Percentiles rank a stretch among this genome's conserved stretches.
Evolutionary conservation across 53 echinoderm and acorn worm species (phyloP).

Genomic region (Zoroaster sp.): DNA sequence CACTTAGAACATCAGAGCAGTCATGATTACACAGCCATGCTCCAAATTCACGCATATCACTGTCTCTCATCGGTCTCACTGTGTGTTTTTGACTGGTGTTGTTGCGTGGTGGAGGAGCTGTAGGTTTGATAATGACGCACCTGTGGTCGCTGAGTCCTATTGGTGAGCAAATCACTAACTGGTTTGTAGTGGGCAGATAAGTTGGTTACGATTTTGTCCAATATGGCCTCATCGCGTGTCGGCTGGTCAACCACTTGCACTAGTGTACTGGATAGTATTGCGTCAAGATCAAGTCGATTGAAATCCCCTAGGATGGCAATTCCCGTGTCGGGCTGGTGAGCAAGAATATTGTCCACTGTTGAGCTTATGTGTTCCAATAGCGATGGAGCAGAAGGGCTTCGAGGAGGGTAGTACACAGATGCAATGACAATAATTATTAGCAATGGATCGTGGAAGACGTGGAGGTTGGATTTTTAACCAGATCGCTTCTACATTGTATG

Average conservation of each 20-base stretch:
- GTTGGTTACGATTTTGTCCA: conserved; percentile 50
- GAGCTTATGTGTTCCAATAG: neutral
- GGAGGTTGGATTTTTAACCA: conserved; percentile 16
- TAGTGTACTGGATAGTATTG: neutral
- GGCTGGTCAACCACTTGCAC: conserved; percentile 48
- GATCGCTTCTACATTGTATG: conserved; percentile 19
- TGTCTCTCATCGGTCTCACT: conserved; percentile 38
- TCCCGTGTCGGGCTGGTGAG: conserved; percentile 34
- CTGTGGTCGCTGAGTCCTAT: conserved; percentile 43
- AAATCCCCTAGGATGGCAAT: conserved; percentile 44
- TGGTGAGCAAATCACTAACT: neutral
- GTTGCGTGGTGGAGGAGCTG: neutral
- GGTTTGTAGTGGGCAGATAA: neutral
- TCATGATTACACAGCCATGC: too few relatives aligned
- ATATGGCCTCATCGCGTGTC: conserved; percentile 22
- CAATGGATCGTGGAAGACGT: conserved; percentile 6
- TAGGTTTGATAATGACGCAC: conserved; percentile 17
- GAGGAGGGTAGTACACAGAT: too few relatives aligned
- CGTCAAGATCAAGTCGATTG: conserved; percentile 20
- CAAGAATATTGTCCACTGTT: neutral
- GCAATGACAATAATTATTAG: neutral
- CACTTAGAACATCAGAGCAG: too few relatives aligned
- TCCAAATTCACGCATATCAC: too few relatives aligned
- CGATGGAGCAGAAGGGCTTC: neutral
- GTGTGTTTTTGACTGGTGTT: neutral